A percentile compares a stretch with the other conserved stretches of the same genome.
Conservation (phyloP, 2,888 invertebrate genomes). For the Catocala fraxini region DNA sequence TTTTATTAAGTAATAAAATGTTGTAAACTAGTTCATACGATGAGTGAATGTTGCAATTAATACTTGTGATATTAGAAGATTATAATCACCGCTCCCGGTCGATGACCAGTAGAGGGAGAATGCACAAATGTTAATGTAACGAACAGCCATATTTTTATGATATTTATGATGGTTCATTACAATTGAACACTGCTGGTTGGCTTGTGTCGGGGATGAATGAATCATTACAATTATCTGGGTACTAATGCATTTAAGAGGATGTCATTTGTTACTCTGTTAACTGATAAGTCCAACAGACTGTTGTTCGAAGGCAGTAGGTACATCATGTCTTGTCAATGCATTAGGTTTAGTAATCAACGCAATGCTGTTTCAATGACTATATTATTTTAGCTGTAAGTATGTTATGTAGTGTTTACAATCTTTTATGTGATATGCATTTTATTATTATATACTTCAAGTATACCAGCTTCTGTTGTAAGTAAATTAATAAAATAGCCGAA, state of each 20-base stretch:
- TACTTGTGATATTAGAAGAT: conserved; percentile 83
- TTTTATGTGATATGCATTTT: conserved; percentile 88
- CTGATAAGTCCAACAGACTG: conserved; percentile 28
- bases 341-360: conserved; percentile 65
- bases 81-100: conserved; percentile 57
- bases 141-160: conserved; percentile 83
- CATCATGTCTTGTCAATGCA: conserved; percentile 53
- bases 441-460: conserved; percentile 86
- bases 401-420: conserved; percentile 87
- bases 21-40: conserved; percentile 61
- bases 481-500: conserved; percentile 73
- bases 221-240: conserved; percentile 4
- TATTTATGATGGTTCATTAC: conserved; percentile 60
- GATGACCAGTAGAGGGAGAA: conserved; percentile 49
- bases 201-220: conserved; percentile 17
- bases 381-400: conserved; percentile 82
- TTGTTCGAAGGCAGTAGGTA: conserved; percentile 30
- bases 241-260: conserved; percentile 4
- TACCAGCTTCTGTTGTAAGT: conserved; percentile 87
- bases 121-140: conserved; percentile 80
- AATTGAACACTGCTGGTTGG: conserved; percentile 36
- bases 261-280: conserved; percentile 7
- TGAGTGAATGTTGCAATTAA: conserved; percentile 74
- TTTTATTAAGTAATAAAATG: conserved; percentile 45
- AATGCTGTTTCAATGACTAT: conserved; percentile 80